A percentile compares a stretch with the other conserved stretches of the same genome.
Conservation (phyloP, 1,140 invertebrate species). For the Hycleus phaleratus region DNA sequence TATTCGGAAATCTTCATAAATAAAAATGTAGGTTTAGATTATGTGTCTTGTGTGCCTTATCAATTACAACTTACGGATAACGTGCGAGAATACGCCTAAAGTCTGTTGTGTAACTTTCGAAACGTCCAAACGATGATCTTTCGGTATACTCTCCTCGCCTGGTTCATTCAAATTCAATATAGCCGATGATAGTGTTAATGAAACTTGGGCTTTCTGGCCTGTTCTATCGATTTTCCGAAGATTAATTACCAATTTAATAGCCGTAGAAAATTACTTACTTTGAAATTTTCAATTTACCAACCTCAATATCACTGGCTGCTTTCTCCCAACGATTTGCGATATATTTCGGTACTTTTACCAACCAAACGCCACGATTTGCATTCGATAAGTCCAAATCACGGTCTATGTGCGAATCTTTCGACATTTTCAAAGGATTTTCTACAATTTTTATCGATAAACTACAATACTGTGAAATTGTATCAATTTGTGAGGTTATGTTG, state of each 20-base stretch:
- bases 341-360: slow-evolving; percentile 96
- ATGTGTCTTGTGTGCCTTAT: no score
- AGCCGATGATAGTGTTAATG: slow-evolving; percentile 59
- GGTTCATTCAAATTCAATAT: slow-evolving; percentile 63
- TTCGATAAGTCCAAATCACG: slow-evolving; percentile 81
- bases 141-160: slow-evolving; percentile 68
- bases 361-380: slow-evolving; percentile 82
- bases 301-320: slow-evolving; percentile 65
- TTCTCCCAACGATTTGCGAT: slow-evolving; percentile 87
- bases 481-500: no score
- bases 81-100: slow-evolving; percentile 81
- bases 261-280: slow-evolving; percentile 45
- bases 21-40: no score
- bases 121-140: slow-evolving; percentile 83
- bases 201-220: slow-evolving; percentile 64
- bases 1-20: no score
- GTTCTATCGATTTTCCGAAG: slow-evolving; percentile 31
- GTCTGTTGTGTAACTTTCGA: slow-evolving; percentile 82
- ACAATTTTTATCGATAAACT: no score
- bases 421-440: slow-evolving; percentile 20
- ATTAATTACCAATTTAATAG: neutral
- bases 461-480: no score
- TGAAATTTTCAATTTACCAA: slow-evolving; percentile 69
- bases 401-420: slow-evolving; percentile 49
- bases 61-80: slow-evolving; percentile 50